phyloP scores from a whole-genome alignment of 2,797 vertebrate genomes.

The Chrysolophus pictus region DNA sequence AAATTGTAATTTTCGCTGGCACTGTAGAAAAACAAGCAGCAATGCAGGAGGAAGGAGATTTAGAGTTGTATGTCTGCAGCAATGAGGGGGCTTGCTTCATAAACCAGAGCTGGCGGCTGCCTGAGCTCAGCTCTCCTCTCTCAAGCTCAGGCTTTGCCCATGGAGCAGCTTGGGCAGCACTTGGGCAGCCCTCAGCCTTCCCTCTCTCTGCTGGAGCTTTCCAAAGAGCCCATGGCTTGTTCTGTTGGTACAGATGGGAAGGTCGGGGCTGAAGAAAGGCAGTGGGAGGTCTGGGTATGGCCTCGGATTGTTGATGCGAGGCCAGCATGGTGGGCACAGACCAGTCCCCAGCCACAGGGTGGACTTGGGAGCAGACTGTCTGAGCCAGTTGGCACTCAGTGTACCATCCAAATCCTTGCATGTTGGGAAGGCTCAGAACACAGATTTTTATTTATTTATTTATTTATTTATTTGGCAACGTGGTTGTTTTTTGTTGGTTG shows the following conservation, averaged over 20 bases:
- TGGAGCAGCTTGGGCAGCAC: background rate
- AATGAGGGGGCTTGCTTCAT: background rate
- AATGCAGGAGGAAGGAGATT: background rate
- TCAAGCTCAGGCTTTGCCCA: background rate
- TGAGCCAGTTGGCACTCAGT: background rate
- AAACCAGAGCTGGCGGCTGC: background rate
- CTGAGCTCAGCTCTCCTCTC: background rate
- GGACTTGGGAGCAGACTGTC: background rate
- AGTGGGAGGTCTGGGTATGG: background rate
- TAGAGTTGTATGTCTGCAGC: background rate
- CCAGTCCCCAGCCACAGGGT: too few species aligned
- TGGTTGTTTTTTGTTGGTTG: background rate
- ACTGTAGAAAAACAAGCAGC: background rate
- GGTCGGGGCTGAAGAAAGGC: background rate
- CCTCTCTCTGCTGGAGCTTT: background rate
- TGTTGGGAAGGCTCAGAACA: background rate
- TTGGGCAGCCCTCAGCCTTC: background rate
- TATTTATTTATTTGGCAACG: background rate
- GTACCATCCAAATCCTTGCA: background rate
- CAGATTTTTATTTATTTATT: too few species aligned
- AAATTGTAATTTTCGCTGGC: conserved; percentile 25
- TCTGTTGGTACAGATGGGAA: background rate
- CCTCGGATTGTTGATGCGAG: background rate
- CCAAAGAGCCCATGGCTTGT: background rate
- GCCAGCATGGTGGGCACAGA: background rate